These are phyloP conservation scores for Drosophila ohnishii DNA, from an alignment of 1,140 invertebrate species.

Conservation along the genomic window DNA sequence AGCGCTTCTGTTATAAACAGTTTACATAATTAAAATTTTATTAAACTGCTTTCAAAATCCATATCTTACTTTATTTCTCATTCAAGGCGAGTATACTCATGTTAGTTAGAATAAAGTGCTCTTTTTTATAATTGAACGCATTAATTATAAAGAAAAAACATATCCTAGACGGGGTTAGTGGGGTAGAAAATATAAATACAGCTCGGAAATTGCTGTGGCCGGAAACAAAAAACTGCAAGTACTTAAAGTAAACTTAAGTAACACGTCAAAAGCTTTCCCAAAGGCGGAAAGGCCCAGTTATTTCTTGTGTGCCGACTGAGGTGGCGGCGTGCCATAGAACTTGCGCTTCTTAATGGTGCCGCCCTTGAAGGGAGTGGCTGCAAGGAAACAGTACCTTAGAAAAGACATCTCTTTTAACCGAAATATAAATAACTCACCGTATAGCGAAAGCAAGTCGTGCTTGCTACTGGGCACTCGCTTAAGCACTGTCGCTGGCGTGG, in stretches of 20 bases:
- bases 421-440: constrained; percentile 49
- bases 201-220: constrained; percentile 30
- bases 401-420: not conserved
- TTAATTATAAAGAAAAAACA: constrained; percentile 32
- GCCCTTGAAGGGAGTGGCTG: constrained; percentile 78
- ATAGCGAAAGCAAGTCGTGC: constrained; percentile 65
- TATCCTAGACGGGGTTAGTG: constrained; percentile 20
- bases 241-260: constrained; percentile 63
- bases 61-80: constrained; percentile 29
- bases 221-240: constrained; percentile 62
- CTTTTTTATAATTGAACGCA: constrained; percentile 24
- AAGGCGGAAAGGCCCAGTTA: constrained; percentile 23
- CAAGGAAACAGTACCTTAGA: constrained; percentile 1
- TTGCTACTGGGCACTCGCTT: constrained; percentile 68
- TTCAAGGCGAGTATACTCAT: constrained; percentile 26
- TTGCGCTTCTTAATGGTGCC: constrained; percentile 78
- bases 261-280: constrained; percentile 44
- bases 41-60: constrained; percentile 12
- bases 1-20: not conserved
- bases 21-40: not conserved
- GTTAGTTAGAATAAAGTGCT: constrained; percentile 32
- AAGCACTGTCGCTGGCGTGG: constrained; percentile 36
- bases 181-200: constrained; percentile 29
- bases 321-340: constrained; percentile 72
- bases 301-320: constrained; percentile 63